Evolutionary conservation across 30 jellyfish, hydroid and myxozoan species (phyloP), one percentile per base, ranked within the genome.

Genomic region (Pelagia noctiluca): DNA sequence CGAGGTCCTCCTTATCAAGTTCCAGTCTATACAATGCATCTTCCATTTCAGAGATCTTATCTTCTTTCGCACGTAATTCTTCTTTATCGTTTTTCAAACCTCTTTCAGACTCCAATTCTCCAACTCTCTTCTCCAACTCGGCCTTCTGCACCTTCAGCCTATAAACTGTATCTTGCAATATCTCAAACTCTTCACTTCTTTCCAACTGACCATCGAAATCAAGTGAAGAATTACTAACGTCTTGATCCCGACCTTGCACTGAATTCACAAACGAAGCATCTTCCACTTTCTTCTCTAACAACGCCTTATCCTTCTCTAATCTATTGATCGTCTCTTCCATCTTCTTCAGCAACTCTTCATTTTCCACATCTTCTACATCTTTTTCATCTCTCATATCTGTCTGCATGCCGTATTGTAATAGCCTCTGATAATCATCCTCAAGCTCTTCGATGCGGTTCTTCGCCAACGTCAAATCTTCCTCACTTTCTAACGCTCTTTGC

Each of bases 381-480:
- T 50, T 50, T 21, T 35, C 33, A 1, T 26, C 67, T 21, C 62
- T 68, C 8, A 46, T 78, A 12, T 81, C 91, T 0, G 57, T 71
- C 66, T 66, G 53, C 91, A 81, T 81, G 8, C 91, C 84, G 52
- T 38, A 67, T 35, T 81, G 84, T 69, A 81, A 48, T 31, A 81
- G 76, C 78, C 71, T 81, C 5, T 81, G 72, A 48, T 81, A 81
- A 29, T 81, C 93, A 72, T 83, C 87, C 34, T 83, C 87, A 73
- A 85, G 52, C 23, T 66, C 89, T 48, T 85, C 89, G 11, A 66
- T 60, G 72, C 86, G 46, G 60, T 35, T 48, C 53, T 74, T 85
- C 78, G 63, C 50, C 22, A 21, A 31, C 66, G 74, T 89, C 3
- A 75, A 78, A 19, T 85, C 95, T 21, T 75, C 95, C 61, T 85